These are phyloP conservation scores for Montipora efflorescens DNA, from an alignment of 64 coral and sea anemone genomes.

Conservation along the genomic window DNA sequence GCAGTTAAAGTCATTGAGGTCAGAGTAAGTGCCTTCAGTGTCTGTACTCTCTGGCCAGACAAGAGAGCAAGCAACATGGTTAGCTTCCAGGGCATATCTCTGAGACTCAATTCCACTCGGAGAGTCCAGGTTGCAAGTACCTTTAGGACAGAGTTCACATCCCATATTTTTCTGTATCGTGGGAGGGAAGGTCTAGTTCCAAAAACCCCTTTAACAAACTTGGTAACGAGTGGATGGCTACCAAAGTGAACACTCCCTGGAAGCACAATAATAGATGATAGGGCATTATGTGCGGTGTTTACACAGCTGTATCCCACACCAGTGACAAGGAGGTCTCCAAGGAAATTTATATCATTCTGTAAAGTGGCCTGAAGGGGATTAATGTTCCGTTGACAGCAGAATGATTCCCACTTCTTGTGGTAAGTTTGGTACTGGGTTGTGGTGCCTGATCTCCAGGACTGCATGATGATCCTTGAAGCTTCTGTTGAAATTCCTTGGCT, in stretches of 20 bases:
- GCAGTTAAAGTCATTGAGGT: constrained; percentile 24
- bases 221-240: constrained; percentile 57
- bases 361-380: constrained; percentile 29
- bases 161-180: constrained; percentile 62
- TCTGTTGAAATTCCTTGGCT: constrained; percentile 67
- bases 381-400: constrained; percentile 36
- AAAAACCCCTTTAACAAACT: constrained; percentile 64
- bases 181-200: constrained; percentile 23
- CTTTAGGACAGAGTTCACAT: constrained; percentile 44
- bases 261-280: not conserved
- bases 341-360: constrained; percentile 27
- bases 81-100: constrained; percentile 41
- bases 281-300: not conserved
- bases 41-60: constrained; percentile 69
- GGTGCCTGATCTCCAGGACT: constrained; percentile 40
- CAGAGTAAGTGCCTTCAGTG: constrained; percentile 30
- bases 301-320: constrained; percentile 41
- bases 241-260: constrained; percentile 27
- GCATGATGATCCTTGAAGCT: constrained; percentile 65
- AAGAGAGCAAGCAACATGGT: constrained; percentile 68
- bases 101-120: constrained; percentile 20
- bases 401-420: constrained; percentile 27
- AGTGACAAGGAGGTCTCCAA: not conserved
- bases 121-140: constrained; percentile 30
- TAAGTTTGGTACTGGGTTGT: constrained; percentile 25